These are phyloP conservation scores for Patella vulgata DNA, from an alignment of 1,140 invertebrate species.

Conservation along the genomic window DNA sequence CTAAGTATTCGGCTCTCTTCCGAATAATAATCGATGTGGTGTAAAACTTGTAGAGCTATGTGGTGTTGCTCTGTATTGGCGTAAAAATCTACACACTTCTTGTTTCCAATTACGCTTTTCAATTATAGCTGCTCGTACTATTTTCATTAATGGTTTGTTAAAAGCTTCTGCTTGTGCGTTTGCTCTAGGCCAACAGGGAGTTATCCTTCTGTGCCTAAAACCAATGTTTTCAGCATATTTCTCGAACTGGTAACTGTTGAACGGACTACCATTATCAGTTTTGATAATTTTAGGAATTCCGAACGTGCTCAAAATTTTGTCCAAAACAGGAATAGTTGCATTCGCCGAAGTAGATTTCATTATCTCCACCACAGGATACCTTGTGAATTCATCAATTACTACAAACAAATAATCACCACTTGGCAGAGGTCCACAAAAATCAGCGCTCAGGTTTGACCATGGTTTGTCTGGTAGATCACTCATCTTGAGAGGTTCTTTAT, in stretches of 20 bases:
- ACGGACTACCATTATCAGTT: constrained; percentile 16
- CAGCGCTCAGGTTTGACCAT: constrained; percentile 47
- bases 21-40: constrained; percentile 24
- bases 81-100: constrained; percentile 28
- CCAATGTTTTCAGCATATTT: constrained; percentile 19
- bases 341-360: constrained; percentile 26
- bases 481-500: constrained; percentile 38
- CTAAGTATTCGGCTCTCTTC: constrained; percentile 15
- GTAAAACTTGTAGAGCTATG: constrained; percentile 21
- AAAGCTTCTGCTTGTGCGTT: constrained; percentile 36
- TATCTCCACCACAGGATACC: constrained; percentile 47
- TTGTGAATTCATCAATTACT: constrained; percentile 51
- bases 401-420: constrained; percentile 46
- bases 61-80: constrained; percentile 16
- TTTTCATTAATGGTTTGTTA: constrained; percentile 39
- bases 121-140: constrained; percentile 23
- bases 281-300: constrained; percentile 29
- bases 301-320: constrained; percentile 21
- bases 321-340: constrained; percentile 29
- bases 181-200: constrained; percentile 22
- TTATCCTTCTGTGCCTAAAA: constrained; percentile 21
- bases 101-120: constrained; percentile 37
- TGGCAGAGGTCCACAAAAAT: constrained; percentile 50
- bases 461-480: constrained; percentile 29
- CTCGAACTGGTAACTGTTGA: constrained; percentile 6